Conservation (phyloP, 2,888 invertebrate species). For the Hermodice carunculata region DNA sequence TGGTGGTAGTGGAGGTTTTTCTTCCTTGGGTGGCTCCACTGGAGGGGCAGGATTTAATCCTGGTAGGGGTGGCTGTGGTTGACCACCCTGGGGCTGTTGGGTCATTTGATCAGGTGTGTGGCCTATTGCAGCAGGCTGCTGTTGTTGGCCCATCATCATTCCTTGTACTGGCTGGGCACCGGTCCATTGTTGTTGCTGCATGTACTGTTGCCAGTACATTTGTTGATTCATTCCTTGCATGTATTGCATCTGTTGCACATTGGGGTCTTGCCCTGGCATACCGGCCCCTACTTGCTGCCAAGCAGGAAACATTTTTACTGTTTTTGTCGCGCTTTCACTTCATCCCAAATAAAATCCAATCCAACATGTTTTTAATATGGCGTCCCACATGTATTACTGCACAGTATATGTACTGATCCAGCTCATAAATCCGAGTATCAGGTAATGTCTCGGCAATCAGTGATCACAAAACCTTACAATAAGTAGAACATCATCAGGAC, state of each 20-base stretch:
- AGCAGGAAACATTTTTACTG: conserved; percentile 12
- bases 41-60: conserved; percentile 49
- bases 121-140: neutral
- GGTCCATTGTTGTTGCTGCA: neutral
- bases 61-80: neutral
- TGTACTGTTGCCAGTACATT: no score
- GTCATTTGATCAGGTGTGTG: neutral
- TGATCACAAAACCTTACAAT: no score
- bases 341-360: no score
- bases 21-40: conserved; percentile 51
- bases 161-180: neutral
- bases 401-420: no score
- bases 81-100: neutral
- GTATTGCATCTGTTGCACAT: conserved; percentile 15
- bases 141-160: conserved; percentile 14
- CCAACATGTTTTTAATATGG: no score
- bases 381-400: no score
- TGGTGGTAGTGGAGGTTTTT: conserved; percentile 61
- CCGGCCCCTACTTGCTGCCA: conserved; percentile 21
- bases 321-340: no score
- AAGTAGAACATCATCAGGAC: no score
- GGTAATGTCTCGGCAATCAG: no score
- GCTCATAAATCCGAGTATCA: no score
- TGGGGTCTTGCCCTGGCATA: neutral
- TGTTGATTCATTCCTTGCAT: conserved; percentile 24